Evolutionary conservation across 2,888 invertebrate genomes (phyloP).

Genomic region (Folsomia manolachei): DNA sequence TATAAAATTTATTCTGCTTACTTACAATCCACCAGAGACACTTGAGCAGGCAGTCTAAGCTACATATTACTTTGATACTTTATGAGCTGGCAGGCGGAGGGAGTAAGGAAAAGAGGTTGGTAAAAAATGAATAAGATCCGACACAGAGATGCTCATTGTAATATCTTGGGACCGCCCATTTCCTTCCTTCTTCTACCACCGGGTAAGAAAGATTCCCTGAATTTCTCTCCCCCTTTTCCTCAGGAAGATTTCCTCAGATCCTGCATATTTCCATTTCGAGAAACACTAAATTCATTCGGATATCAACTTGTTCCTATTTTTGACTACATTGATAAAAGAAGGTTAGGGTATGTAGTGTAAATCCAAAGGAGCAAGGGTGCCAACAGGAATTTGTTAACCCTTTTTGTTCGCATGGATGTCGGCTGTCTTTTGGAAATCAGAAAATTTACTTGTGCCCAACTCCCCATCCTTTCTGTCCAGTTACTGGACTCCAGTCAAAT

Average conservation of each 20-base stretch:
- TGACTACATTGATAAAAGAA: background rate
- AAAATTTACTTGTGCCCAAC: background rate
- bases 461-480: no score
- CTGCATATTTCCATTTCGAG: background rate
- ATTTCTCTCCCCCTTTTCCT: no score
- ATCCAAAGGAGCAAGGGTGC: background rate
- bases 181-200: conserved; percentile 7
- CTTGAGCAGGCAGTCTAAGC: no score
- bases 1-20: no score
- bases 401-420: background rate
- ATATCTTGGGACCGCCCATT: conserved; percentile 6
- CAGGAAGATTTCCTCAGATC: no score
- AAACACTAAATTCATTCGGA: background rate
- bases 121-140: background rate
- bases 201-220: background rate
- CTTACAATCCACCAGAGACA: no score
- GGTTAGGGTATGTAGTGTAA: background rate
- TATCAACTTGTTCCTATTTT: no score
- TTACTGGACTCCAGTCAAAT: no score
- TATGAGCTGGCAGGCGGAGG: conserved; percentile 18
- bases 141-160: conserved; percentile 9
- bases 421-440: background rate
- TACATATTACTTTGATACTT: conserved; percentile 22
- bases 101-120: conserved; percentile 12
- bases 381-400: background rate